Conservation (phyloP, 2,113 vertebrate species). For the Anarrhichthys ocellatus region DNA sequence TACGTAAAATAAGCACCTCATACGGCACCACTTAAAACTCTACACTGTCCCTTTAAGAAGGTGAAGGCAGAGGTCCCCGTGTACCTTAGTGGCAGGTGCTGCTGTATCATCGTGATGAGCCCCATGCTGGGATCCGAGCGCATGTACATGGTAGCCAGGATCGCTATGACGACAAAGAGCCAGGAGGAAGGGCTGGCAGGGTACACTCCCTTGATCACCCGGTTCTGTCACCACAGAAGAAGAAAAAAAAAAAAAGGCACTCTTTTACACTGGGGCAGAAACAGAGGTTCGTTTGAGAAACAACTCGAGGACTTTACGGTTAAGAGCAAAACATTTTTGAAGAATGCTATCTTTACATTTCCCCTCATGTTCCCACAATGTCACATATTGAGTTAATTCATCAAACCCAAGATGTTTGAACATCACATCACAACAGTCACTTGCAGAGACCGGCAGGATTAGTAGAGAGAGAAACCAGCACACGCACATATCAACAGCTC, state of each 20-base stretch:
- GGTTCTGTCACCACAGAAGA: conserved; percentile 82
- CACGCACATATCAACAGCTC: neutral
- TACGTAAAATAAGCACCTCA: neutral
- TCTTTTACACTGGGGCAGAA: neutral
- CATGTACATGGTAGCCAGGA: conserved; percentile 89
- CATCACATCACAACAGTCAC: neutral
- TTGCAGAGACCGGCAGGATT: neutral
- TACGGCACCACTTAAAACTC: neutral
- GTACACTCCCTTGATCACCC: conserved; percentile 88
- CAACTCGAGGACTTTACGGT: neutral
- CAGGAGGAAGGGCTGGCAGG: conserved; percentile 91
- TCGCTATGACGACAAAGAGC: conserved; percentile 90
- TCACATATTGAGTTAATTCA: no score
- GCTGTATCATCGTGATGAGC: conserved; percentile 90
- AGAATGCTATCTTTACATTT: neutral
- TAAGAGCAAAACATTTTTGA: neutral
- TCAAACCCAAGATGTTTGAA: neutral
- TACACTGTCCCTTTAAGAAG: neutral
- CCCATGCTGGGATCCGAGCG: conserved; percentile 92
- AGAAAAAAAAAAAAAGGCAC: conserved; percentile 5
- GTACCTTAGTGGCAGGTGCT: conserved; percentile 89
- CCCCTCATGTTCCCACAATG: neutral
- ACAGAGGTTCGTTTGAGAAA: neutral
- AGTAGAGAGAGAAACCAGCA: neutral
- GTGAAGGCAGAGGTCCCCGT: neutral